These are phyloP conservation scores for Plagodis dolabraria DNA, from an alignment of 2,888 invertebrate genomes.

Conservation along the genomic window DNA sequence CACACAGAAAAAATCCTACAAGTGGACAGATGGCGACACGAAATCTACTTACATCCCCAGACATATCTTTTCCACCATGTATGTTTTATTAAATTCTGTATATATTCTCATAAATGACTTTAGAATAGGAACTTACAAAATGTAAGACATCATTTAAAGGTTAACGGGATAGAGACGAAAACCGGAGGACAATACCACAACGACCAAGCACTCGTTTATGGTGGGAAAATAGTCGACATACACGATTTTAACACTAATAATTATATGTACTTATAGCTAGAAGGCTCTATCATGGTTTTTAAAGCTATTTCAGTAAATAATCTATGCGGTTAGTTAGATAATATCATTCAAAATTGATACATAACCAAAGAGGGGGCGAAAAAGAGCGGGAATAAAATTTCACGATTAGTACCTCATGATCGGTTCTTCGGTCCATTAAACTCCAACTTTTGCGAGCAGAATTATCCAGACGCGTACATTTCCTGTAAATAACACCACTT, in stretches of 20 bases:
- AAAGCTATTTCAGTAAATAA: neutral
- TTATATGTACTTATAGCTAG: neutral
- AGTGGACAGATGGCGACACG: too few species aligned
- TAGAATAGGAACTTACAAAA: constrained; percentile 2
- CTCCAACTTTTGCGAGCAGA: constrained; percentile 74
- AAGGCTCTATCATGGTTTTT: neutral
- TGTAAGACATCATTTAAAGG: constrained; percentile 1
- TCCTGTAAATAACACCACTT: constrained; percentile 58
- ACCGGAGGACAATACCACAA: constrained; percentile 12
- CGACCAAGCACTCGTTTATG: constrained; percentile 4
- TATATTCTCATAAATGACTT: neutral
- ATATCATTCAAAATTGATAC: constrained; percentile 15
- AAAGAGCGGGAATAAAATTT: constrained; percentile 62
- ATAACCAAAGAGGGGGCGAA: constrained; percentile 54
- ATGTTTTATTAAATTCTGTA: neutral
- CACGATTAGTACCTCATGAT: constrained; percentile 64
- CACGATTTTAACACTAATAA: neutral
- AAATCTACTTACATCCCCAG: too few species aligned
- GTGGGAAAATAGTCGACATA: constrained; percentile 1
- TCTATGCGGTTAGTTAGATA: neutral
- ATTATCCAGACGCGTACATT: constrained; percentile 63
- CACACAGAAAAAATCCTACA: too few species aligned
- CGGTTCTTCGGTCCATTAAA: constrained; percentile 73
- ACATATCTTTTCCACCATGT: too few species aligned
- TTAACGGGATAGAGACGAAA: neutral